Evolutionary conservation across 2,797 vertebrate genomes (phyloP).

Genomic region (Lagodon rhomboides): DNA sequence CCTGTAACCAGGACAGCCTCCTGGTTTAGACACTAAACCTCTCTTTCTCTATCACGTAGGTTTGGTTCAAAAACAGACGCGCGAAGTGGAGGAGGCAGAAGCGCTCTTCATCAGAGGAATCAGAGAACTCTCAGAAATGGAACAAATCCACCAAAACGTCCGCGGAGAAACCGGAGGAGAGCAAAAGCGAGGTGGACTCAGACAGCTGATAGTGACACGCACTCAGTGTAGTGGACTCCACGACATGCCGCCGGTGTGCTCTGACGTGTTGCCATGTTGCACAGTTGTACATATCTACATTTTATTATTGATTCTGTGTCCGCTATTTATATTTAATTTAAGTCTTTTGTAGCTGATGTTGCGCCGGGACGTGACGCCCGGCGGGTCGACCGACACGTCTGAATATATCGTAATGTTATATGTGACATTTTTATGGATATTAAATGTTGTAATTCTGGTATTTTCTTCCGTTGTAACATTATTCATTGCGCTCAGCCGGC

Average conservation of each 20-base stretch:
- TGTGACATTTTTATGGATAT: constrained; percentile 67
- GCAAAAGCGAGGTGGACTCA: constrained; percentile 95
- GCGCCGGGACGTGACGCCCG: constrained; percentile 11
- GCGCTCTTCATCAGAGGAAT: constrained; percentile 96
- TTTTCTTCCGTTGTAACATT: constrained; percentile 22
- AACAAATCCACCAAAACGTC: constrained; percentile 90
- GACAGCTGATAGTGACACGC: constrained; percentile 91
- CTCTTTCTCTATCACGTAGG: constrained; percentile 81
- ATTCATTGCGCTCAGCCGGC: constrained; percentile 4
- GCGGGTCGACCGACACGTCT: constrained; percentile 36
- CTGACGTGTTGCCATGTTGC: constrained; percentile 88
- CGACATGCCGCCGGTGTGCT: constrained; percentile 76
- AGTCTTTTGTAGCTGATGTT: constrained; percentile 57
- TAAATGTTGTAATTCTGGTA: constrained; percentile 70
- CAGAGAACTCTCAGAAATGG: constrained; percentile 96
- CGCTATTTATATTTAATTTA: constrained; percentile 90
- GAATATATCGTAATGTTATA: constrained; percentile 65
- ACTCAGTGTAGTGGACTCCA: constrained; percentile 69
- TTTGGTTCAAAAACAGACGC: constrained; percentile 99
- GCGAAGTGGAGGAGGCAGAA: constrained; percentile 99
- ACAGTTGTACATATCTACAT: constrained; percentile 87
- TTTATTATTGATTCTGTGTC: constrained; percentile 78
- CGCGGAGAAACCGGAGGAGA: constrained; percentile 90
- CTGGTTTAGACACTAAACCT: constrained; percentile 10
- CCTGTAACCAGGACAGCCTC: too few species aligned